Evolutionary conservation across 30 jellyfish, hydroid and myxozoan species (phyloP).

Genomic region (Hydractinia symbiolongicarpus): DNA sequence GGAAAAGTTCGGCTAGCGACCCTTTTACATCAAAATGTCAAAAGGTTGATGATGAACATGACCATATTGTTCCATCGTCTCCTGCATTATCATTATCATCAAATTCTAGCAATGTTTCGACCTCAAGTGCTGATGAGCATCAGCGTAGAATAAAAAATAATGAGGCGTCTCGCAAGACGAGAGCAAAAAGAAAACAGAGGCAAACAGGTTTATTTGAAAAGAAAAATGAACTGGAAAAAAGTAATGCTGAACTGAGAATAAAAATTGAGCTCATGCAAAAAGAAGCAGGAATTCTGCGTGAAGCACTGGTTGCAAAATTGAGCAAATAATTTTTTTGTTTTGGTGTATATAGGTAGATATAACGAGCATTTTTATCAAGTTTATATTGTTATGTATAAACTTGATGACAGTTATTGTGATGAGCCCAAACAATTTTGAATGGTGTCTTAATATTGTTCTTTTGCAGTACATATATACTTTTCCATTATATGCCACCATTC

Average conservation of each 20-base stretch:
- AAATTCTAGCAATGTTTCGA: not conserved
- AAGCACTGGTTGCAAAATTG: constrained; percentile 41
- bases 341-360: too few species aligned
- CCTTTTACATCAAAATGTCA: not conserved
- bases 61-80: not conserved
- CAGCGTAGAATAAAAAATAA: constrained; percentile 61
- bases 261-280: constrained; percentile 49
- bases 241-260: constrained; percentile 50
- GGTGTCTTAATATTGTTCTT: too few species aligned
- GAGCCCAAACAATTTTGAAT: too few species aligned
- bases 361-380: too few species aligned
- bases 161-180: constrained; percentile 67
- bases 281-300: constrained; percentile 57
- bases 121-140: constrained; percentile 29
- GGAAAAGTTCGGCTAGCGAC: not conserved
- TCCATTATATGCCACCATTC: too few species aligned
- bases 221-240: constrained; percentile 56
- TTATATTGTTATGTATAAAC: too few species aligned
- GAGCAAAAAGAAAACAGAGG: constrained; percentile 56
- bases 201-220: constrained; percentile 41
- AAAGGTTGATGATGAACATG: not conserved
- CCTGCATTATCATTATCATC: constrained; percentile 17
- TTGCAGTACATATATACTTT: too few species aligned
- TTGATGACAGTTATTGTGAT: too few species aligned
- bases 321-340: constrained; percentile 5